A percentile compares a stretch with the other conserved stretches of the same genome.
Evolutionary conservation across 1,140 invertebrate genomes (phyloP).

Genomic region (Steinernema khuongi): DNA sequence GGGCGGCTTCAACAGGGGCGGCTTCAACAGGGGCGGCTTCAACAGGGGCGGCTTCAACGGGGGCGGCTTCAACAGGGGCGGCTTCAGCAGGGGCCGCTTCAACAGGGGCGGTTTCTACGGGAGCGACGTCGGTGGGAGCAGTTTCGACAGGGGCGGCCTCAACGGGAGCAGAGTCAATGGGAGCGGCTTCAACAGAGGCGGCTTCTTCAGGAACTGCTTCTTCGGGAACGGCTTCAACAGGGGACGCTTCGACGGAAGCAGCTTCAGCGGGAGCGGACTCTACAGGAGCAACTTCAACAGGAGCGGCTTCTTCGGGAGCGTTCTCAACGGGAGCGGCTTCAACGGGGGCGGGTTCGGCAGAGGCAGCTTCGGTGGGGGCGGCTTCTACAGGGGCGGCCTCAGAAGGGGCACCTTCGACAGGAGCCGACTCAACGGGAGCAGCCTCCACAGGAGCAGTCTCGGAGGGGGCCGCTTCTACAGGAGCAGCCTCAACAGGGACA

Average conservation of each 20-base stretch:
- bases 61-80: not conserved
- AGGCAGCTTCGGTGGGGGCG: not conserved
- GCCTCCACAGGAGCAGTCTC: not conserved
- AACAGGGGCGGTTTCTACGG: not conserved
- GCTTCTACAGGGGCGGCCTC: not conserved
- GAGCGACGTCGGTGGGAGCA: not conserved
- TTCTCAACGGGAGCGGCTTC: not conserved
- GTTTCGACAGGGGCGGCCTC: not conserved
- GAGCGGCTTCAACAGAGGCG: not conserved
- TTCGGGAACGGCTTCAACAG: not conserved
- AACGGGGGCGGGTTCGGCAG: not conserved
- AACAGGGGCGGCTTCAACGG: constrained; percentile 1
- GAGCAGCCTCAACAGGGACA: constrained; percentile 3
- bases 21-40: not conserved
- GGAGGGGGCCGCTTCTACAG: not conserved
- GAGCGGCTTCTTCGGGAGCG: not conserved
- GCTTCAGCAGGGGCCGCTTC: not conserved
- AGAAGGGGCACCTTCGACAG: not conserved
- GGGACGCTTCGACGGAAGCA: not conserved
- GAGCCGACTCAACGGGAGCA: not conserved
- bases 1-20: not conserved
- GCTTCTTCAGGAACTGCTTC: not conserved
- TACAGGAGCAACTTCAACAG: not conserved
- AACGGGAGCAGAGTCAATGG: not conserved
- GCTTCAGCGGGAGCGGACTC: not conserved